Conservation (phyloP, 2,113 vertebrate genomes). For the Phaethornis superciliosus region DNA sequence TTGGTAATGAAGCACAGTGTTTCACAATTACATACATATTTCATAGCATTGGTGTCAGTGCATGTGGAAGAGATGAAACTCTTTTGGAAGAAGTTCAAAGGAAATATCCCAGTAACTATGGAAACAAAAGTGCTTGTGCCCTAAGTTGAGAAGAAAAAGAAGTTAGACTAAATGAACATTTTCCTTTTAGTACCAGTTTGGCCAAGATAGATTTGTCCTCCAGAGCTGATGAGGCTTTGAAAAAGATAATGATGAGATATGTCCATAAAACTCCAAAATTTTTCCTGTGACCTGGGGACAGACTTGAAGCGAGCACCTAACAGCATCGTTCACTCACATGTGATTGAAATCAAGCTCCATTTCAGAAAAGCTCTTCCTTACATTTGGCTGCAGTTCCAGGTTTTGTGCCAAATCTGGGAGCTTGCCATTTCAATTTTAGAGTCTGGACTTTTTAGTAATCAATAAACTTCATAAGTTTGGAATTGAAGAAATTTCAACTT, state of each 20-base stretch:
- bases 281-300: conserved; percentile 11
- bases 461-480: neutral
- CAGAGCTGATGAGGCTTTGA: conserved; percentile 6
- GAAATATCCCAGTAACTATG: conserved; percentile 12
- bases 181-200: conserved; percentile 27
- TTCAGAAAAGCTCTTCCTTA: neutral
- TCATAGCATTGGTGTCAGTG: neutral
- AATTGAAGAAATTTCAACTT: neutral
- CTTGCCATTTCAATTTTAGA: neutral
- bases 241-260: neutral
- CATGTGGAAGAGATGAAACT: conserved; percentile 63
- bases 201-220: neutral
- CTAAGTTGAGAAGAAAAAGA: neutral
- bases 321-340: neutral
- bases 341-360: conserved; percentile 41
- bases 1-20: conserved; percentile 8
- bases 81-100: conserved; percentile 53
- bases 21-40: conserved; percentile 11
- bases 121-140: conserved; percentile 25
- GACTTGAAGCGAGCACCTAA: neutral
- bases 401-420: neutral
- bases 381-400: neutral
- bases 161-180: neutral
- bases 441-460: neutral
- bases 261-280: conserved; percentile 16